A percentile compares a stretch with the other conserved stretches of the same genome.
Conservation (phyloP, 2,113 vertebrate genomes). For the Eonycteris spelaea region DNA sequence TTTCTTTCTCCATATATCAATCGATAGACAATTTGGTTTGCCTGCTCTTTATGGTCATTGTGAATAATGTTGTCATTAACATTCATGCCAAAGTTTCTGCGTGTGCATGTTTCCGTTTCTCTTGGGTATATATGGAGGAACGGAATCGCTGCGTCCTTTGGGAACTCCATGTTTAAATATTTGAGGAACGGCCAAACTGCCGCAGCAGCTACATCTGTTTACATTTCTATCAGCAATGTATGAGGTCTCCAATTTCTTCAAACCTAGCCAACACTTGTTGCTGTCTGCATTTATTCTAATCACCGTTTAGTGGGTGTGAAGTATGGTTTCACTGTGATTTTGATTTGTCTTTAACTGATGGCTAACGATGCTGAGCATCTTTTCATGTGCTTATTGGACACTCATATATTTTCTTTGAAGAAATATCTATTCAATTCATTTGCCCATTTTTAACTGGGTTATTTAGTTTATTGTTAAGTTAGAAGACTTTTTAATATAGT, state of each 20-base stretch:
- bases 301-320: neutral
- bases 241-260: neutral
- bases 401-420: neutral
- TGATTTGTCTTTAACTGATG: neutral
- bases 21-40: neutral
- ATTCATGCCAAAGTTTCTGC: no score
- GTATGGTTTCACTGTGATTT: neutral
- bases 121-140: no score
- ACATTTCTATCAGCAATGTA: neutral
- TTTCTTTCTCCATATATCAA: neutral
- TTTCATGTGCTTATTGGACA: neutral
- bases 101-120: no score
- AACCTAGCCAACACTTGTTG: neutral
- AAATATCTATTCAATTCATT: neutral
- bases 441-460: neutral
- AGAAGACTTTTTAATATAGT: neutral
- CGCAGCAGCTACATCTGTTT: neutral
- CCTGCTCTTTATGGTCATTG: neutral
- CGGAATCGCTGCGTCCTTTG: neutral
- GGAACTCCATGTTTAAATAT: neutral
- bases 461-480: neutral
- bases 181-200: neutral
- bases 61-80: no score
- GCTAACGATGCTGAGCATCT: neutral
- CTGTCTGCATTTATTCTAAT: neutral